Percentiles rank a stretch among this genome's conserved stretches.
Conservation (phyloP, 2,797 vertebrate genomes). For the Falco columbarius region DNA sequence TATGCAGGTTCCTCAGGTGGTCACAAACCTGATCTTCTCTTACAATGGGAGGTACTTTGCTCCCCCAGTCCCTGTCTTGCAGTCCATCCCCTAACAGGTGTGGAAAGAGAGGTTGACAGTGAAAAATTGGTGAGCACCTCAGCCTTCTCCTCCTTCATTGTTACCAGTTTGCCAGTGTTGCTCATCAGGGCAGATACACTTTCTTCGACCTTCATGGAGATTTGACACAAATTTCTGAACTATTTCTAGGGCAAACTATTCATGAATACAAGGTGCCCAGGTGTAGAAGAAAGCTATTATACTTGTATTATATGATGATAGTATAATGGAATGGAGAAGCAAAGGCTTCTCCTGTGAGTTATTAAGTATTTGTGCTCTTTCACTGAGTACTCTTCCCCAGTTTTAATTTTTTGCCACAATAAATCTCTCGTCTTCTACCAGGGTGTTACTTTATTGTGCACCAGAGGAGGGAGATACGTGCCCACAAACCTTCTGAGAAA, state of each 20-base stretch:
- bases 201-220: neutral
- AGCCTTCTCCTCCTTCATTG: neutral
- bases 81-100: neutral
- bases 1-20: neutral
- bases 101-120: neutral
- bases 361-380: neutral
- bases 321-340: neutral
- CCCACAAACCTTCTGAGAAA: slow-evolving; percentile 31
- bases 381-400: neutral
- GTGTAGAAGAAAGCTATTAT: neutral
- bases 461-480: slow-evolving; percentile 31
- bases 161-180: neutral
- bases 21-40: neutral
- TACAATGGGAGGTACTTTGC: neutral
- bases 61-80: neutral
- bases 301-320: neutral
- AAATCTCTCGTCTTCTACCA: neutral
- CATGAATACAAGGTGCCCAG: neutral
- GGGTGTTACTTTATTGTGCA: slow-evolving; percentile 40
- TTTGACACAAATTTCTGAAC: neutral
- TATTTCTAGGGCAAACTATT: neutral
- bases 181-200: neutral
- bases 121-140: neutral
- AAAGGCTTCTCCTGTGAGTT: neutral
- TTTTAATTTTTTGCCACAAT: neutral